Evolutionary conservation across 1,140 invertebrate genomes (phyloP).

Genomic region (Ruditapes philippinarum): DNA sequence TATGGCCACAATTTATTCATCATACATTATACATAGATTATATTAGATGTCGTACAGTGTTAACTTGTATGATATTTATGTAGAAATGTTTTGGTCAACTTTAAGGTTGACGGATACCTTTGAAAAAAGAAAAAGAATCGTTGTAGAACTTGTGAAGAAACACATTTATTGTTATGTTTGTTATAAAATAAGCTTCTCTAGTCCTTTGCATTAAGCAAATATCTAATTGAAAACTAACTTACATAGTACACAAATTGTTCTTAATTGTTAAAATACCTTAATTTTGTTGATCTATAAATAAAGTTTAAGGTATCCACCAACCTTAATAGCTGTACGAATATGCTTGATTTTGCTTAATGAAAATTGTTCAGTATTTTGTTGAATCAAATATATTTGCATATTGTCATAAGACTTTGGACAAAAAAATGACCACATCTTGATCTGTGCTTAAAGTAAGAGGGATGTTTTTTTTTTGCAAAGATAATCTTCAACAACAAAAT

Average conservation of each 20-base stretch:
- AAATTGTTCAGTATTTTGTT: constrained; percentile 50
- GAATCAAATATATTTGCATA: constrained; percentile 49
- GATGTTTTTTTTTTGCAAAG: too few species aligned
- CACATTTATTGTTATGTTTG: too few species aligned
- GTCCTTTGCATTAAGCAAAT: too few species aligned
- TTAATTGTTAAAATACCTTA: too few species aligned
- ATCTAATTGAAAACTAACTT: too few species aligned
- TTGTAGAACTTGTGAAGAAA: too few species aligned
- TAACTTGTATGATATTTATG: neutral
- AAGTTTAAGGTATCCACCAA: neutral
- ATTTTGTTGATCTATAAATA: too few species aligned
- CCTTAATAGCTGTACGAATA: neutral
- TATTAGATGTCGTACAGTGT: constrained; percentile 21
- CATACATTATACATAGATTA: neutral
- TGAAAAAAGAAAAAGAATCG: neutral
- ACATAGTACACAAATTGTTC: too few species aligned
- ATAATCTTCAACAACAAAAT: too few species aligned
- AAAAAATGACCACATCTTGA: too few species aligned
- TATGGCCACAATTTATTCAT: constrained; percentile 8
- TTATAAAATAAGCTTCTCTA: too few species aligned
- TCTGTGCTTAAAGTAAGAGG: too few species aligned
- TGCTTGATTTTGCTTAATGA: constrained; percentile 42
- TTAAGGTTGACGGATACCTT: neutral
- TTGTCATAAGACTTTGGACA: constrained; percentile 12
- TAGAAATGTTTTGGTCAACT: constrained; percentile 2